These are phyloP conservation scores for Onychomys arenicola DNA, from an alignment of 2,797 vertebrate species.

Conservation along the genomic window DNA sequence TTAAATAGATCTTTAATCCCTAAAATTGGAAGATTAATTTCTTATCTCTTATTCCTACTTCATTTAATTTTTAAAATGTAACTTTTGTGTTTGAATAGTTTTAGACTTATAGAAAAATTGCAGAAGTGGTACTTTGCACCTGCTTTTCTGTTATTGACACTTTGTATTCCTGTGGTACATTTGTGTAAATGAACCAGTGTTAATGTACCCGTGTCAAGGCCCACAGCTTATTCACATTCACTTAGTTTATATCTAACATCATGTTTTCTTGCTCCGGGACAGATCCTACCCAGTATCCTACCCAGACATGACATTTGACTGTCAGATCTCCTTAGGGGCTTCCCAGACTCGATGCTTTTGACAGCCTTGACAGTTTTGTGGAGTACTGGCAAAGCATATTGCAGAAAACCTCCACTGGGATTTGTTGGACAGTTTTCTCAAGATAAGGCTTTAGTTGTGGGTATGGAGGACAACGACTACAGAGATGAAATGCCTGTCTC, in stretches of 20 bases:
- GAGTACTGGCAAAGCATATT: background rate
- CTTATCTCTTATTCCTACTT: background rate
- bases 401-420: background rate
- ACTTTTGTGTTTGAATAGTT: background rate
- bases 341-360: background rate
- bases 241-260: constrained; percentile 4
- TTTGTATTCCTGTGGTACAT: background rate
- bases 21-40: background rate
- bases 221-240: background rate
- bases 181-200: background rate
- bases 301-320: background rate
- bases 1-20: constrained; percentile 9
- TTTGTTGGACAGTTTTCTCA: background rate
- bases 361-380: constrained; percentile 34
- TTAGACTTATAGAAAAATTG: background rate
- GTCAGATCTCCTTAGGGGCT: background rate
- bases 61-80: constrained; percentile 18
- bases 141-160: background rate
- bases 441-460: background rate
- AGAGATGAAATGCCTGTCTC: background rate
- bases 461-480: background rate
- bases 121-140: background rate
- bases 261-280: background rate
- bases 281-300: background rate
- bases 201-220: background rate